Conservation (phyloP, 2,113 vertebrate species). For the Myotis brandtii region DNA sequence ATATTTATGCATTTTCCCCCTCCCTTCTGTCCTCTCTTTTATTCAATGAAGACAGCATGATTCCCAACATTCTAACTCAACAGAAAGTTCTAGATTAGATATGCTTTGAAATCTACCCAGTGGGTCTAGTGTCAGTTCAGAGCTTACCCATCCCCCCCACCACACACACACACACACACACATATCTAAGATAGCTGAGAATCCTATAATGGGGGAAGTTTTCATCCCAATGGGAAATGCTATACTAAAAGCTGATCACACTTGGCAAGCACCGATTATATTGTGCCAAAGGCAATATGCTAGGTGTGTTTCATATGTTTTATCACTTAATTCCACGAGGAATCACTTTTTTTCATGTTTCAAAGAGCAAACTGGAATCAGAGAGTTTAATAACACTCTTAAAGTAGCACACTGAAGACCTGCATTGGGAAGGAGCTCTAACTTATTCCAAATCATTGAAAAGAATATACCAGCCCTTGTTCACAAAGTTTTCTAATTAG, state of each 20-base stretch:
- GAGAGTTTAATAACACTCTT: neutral
- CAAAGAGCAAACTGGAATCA: neutral
- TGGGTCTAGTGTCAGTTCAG: neutral
- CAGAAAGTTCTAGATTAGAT: neutral
- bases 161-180: neutral
- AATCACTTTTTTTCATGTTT: neutral
- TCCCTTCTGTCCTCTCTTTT: neutral
- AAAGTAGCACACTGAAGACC: neutral
- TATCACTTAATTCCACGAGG: neutral
- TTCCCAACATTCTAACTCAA: neutral
- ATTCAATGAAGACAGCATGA: neutral
- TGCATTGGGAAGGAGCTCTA: constrained; percentile 13
- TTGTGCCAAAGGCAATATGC: neutral
- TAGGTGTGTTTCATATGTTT: neutral
- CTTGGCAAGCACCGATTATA: neutral
- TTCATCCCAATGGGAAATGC: neutral
- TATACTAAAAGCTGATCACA: neutral
- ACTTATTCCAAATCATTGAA: neutral
- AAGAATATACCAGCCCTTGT: neutral
- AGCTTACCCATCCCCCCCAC: neutral
- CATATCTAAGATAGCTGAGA: neutral
- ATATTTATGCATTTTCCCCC: neutral
- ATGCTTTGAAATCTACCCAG: neutral
- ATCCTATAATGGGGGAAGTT: neutral
- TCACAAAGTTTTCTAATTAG: neutral